phyloP scores from a whole-genome alignment of 2,888 invertebrate species.

The Amphipyra tragopoginis region DNA sequence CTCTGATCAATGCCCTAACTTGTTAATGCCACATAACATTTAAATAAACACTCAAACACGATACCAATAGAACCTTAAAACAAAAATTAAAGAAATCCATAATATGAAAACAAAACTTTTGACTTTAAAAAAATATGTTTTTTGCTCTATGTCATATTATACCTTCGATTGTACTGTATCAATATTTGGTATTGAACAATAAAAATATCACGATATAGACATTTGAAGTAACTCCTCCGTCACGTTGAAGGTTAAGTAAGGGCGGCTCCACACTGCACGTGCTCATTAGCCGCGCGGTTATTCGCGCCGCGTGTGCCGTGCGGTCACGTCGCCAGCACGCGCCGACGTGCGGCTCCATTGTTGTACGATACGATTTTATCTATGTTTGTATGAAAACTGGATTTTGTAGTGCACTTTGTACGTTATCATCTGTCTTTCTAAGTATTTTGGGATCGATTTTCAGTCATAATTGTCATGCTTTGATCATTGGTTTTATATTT shows the following conservation, averaged over 20 bases:
- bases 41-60: no score
- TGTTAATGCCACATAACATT: no score
- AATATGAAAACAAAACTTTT: no score
- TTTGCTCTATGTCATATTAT: no score
- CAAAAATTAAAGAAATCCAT: no score
- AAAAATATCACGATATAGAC: constrained; percentile 6
- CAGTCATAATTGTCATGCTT: no score
- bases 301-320: constrained; percentile 80
- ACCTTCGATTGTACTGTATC: not conserved
- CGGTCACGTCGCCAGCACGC: constrained; percentile 86
- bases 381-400: constrained; percentile 4
- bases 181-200: not conserved
- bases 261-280: constrained; percentile 74
- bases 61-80: no score
- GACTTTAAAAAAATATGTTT: no score
- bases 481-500: no score
- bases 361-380: constrained; percentile 53
- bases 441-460: no score
- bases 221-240: constrained; percentile 8
- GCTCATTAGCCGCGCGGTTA: constrained; percentile 81
- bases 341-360: constrained; percentile 70
- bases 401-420: not conserved
- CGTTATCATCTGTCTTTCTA: not conserved
- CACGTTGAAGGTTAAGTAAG: constrained; percentile 69
- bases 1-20: no score